phyloP scores from a whole-genome alignment of 92 coral and sea anemone genomes.

The Anthopleura xanthogrammica region DNA sequence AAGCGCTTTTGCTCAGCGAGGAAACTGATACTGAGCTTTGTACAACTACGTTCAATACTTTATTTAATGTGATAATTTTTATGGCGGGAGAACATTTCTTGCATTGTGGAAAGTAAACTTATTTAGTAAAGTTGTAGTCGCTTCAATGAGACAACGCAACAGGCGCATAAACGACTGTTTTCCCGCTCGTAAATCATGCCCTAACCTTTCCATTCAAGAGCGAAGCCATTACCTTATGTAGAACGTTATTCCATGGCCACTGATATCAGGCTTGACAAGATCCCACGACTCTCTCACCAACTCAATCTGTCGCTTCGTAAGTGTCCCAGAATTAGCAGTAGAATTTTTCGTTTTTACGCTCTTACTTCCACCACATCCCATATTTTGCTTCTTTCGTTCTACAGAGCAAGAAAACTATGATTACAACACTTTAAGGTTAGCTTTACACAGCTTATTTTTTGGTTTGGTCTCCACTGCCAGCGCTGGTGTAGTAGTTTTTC shows the following conservation, averaged over 20 bases:
- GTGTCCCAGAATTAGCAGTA: not conserved
- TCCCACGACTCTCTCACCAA: slow-evolving; percentile 42
- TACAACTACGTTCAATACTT: too few relatives aligned
- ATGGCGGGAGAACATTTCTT: too few relatives aligned
- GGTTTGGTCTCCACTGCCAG: not conserved
- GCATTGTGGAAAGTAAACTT: too few relatives aligned
- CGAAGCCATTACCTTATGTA: not conserved
- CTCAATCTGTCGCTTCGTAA: slow-evolving; percentile 25
- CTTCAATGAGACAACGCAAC: too few relatives aligned
- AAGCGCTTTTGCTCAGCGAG: too few relatives aligned
- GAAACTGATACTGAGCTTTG: too few relatives aligned
- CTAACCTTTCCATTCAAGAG: too few relatives aligned
- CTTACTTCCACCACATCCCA: slow-evolving; percentile 39
- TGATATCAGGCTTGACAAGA: slow-evolving; percentile 21
- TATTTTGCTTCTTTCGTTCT: not conserved
- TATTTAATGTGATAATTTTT: too few relatives aligned
- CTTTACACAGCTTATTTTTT: not conserved
- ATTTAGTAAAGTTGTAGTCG: too few relatives aligned
- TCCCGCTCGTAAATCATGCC: too few relatives aligned
- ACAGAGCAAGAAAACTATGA: not conserved
- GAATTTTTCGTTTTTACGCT: slow-evolving; percentile 4
- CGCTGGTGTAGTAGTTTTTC: not conserved
- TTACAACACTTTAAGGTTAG: not conserved
- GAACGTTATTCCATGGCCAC: slow-evolving; percentile 1
- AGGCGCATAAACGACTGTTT: too few relatives aligned